Evolutionary conservation across 2,797 vertebrate species (phyloP), one percentile per base, ranked within the genome.

Genomic region (Trematomus bernacchii): DNA sequence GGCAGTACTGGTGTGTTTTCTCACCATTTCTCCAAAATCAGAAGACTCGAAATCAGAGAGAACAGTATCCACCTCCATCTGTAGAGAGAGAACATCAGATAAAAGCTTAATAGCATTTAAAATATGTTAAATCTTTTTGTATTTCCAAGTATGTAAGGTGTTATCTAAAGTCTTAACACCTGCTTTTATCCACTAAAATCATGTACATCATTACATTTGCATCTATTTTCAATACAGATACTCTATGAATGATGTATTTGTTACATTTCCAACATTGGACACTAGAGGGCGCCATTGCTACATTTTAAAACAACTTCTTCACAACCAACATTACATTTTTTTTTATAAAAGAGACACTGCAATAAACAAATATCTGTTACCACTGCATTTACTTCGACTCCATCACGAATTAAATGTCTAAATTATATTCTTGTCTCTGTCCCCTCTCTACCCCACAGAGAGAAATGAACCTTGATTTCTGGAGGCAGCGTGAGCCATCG

Each of bases 21-120:
- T 95, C 90, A 99, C 98, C 97, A 99, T 95, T 90, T 99, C 98
- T 88, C 95, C 97, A 94, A 99, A 99, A 89, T 99, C 98, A 61
- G 96, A 97, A 0, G 98, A 96, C 89, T 99, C 98, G 77, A 99
- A 95, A 85, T 98, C 97, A 79, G 96, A 98, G 44, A 99, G 89
- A 33, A 96, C 93, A 1, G 96, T 96, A 69, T 99, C 97, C 76
- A 99, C 95, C 90, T 99, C 97, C 87, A 96, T 84, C 98, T 99
- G 88, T 77, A 90, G 89, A 51, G 42, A 66, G 27, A 88, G 2
- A 52, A 21, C 23, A 66, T 0, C 0, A 46, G 30, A 19, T 11
- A 43, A 0, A 8, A 61, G 15, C 3, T 16, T 16, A 2, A 21
- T 0, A 33, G 3, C 30, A 19, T 14, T 47, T 10, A 37, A 43